These are phyloP conservation scores for Diceros bicornis DNA, from an alignment of 2,797 vertebrate species.

Conservation along the genomic window DNA sequence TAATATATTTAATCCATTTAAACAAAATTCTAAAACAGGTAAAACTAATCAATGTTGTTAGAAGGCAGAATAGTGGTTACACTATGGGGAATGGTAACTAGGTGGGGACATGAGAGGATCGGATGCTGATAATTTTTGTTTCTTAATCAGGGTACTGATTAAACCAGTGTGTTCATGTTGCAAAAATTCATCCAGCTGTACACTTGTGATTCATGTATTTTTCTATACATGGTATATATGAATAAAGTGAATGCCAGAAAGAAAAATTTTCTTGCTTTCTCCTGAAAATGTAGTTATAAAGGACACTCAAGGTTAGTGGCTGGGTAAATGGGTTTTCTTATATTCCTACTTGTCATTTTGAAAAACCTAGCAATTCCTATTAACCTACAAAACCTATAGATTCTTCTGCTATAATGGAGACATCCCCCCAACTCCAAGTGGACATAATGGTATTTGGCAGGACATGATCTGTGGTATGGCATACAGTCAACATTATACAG, in stretches of 20 bases:
- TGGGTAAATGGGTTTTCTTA: background rate
- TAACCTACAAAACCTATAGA: background rate
- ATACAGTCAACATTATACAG: background rate
- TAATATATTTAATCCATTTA: background rate
- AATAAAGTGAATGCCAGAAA: constrained; percentile 58
- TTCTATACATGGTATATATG: background rate
- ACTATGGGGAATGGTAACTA: background rate
- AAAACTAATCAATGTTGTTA: constrained; percentile 48
- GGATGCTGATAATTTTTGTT: background rate
- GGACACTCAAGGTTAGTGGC: background rate
- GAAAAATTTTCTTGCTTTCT: constrained; percentile 35
- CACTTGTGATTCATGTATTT: constrained; percentile 31
- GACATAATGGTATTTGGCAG: background rate
- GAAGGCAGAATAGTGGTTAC: constrained; percentile 49
- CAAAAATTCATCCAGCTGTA: constrained; percentile 61
- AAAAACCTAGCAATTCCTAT: constrained; percentile 4
- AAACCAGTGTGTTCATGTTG: constrained; percentile 60
- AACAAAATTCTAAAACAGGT: constrained; percentile 59
- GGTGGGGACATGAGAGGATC: background rate
- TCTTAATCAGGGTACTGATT: constrained; percentile 51
- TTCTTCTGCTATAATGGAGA: background rate
- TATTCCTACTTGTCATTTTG: background rate
- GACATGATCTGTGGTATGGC: background rate
- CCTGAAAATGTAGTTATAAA: constrained; percentile 50
- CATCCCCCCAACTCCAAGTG: background rate